Conservation (phyloP, 1,140 invertebrate genomes). For the Zaprionus africanus region DNA sequence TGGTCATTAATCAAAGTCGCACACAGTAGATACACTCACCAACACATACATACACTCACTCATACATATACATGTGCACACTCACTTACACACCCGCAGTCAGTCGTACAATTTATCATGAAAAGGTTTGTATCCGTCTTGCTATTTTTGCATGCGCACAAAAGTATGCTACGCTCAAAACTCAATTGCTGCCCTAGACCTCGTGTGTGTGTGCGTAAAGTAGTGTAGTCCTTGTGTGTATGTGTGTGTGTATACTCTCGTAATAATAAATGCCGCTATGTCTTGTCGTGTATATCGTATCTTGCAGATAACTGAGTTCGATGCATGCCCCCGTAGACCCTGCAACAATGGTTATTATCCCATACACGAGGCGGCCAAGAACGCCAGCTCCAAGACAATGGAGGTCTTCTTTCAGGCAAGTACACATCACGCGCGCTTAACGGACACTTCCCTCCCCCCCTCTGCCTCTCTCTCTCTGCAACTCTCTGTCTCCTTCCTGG, state of each 20-base stretch:
- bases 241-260: constrained; percentile 27
- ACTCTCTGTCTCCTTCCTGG: background rate
- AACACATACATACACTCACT: background rate
- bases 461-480: background rate
- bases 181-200: constrained; percentile 14
- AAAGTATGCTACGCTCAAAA: constrained; percentile 52
- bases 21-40: background rate
- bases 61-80: background rate
- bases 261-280: constrained; percentile 23
- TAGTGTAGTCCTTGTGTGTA: constrained; percentile 14
- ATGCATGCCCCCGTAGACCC: constrained; percentile 88
- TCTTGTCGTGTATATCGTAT: constrained; percentile 58
- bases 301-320: constrained; percentile 89
- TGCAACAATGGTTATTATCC: constrained; percentile 95
- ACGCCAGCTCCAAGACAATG: constrained; percentile 93
- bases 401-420: constrained; percentile 88
- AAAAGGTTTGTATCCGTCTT: constrained; percentile 61
- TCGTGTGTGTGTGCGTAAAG: constrained; percentile 14
- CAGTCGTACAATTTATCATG: constrained; percentile 60
- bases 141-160: constrained; percentile 55
- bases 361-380: constrained; percentile 94
- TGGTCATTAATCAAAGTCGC: constrained; percentile 63
- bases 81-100: constrained; percentile 20
- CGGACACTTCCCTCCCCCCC: background rate
- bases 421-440: constrained; percentile 17